Base-by-base conservation (phyloP, 2,113 vertebrate genomes). In the Gobius niger region DNA sequence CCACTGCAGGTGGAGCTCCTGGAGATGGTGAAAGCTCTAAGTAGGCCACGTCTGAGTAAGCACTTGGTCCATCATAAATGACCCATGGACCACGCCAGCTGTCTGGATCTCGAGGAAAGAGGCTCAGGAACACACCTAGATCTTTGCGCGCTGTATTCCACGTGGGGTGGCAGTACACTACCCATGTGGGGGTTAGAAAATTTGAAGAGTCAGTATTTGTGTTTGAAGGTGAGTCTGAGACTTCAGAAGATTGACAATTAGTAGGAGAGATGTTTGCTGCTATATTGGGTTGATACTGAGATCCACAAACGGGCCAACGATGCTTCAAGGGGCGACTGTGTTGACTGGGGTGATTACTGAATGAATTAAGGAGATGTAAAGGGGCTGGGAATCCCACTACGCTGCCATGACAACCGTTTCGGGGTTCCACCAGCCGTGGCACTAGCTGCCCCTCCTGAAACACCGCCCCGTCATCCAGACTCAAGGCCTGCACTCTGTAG, bases 31-130 rank as follows among this genome's bases (percentile, higher is more conserved):
- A 77, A 64, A 94, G 71, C 78, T 95, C 93, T 3, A 99, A 13
- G 59, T 91, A 93, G 0, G 95, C 94, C 81, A 99, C 89, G 86
- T 99, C 98, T 0, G 98, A 99, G 85, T 99, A 99, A 11, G 95
- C 97, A 0, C 96, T 97, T 6, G 95, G 96, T 15, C 97, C 98
- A 76, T 97, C 89, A 0, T 95, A 95, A 80, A 98, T 96, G 56
- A 98, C 91, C 98, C 97, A 98, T 0, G 98, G 97, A 47, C 94
- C 93, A 0, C 90, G 92, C 97, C 97, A 99, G 72, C 95, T 95
- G 78, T 95, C 92, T 0, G 90, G 92, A 0, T 98, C 95, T 53
- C 94, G 91, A 16, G 97, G 96, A 44, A 92, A 94, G 4, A 92
- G 86, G 76, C 93, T 98, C 69, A 99, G 92, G 83, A 92, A 93